Percentiles rank a stretch among this genome's conserved stretches.
These are phyloP conservation scores for Drosophila leonis DNA, from an alignment of 2,888 invertebrate genomes.

Conservation along the genomic window DNA sequence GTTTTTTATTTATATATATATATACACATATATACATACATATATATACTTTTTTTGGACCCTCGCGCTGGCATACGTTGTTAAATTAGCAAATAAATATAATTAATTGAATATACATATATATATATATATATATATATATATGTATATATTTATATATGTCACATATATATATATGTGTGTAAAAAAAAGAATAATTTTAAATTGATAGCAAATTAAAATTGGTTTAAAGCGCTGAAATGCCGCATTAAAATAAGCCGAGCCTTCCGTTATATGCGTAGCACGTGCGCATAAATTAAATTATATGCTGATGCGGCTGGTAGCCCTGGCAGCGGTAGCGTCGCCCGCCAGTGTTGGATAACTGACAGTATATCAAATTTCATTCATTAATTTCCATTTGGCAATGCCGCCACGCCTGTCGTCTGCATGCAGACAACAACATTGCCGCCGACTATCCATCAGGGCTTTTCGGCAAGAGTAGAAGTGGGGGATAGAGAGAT, in stretches of 20 bases:
- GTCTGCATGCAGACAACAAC: constrained; percentile 15
- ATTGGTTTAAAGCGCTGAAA: constrained; percentile 48
- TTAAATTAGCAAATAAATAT: constrained; percentile 45
- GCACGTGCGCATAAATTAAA: constrained; percentile 66
- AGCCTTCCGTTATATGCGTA: constrained; percentile 25
- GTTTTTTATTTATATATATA: background rate
- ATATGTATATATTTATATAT: background rate
- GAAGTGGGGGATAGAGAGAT: background rate
- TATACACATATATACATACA: background rate
- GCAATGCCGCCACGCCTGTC: constrained; percentile 75
- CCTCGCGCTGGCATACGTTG: constrained; percentile 41
- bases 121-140: background rate
- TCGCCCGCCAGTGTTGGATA: constrained; percentile 34
- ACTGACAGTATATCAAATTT: constrained; percentile 79
- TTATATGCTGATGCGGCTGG: constrained; percentile 47
- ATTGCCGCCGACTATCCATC: constrained; percentile 46
- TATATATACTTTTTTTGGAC: background rate
- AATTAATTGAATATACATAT: constrained; percentile 41
- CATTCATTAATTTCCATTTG: constrained; percentile 81
- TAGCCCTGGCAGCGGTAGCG: constrained; percentile 29
- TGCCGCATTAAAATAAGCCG: constrained; percentile 30
- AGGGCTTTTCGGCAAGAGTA: constrained; percentile 18
- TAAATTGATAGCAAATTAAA: constrained; percentile 62
- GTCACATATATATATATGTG: background rate
- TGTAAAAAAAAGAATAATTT: constrained; percentile 16